Evolutionary conservation across 2,888 invertebrate genomes (phyloP), one percentile per base, ranked within the genome.

Genomic region (Colostygia pectinataria): DNA sequence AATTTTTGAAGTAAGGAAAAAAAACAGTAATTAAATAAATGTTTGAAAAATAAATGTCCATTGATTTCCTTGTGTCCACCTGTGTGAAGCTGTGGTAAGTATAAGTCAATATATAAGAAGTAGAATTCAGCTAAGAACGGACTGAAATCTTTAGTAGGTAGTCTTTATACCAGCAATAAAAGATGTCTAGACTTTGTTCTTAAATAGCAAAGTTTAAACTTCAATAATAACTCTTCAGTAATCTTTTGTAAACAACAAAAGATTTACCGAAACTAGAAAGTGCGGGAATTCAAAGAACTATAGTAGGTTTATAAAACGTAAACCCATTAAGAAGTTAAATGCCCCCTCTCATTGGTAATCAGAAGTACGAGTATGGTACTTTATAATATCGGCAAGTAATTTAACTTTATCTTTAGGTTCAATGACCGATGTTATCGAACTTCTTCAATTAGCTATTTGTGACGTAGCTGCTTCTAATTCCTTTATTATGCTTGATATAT

Each of bases 401-500:
- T 69, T 57, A 54, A 58, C 64, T 59, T 76, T 82, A 83, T 83
- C 80, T 65, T 34, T 32, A 47, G 53, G 85, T 80, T 85, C 81
- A 75, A 63, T 71, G 82, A 74, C 81, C 84, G 72, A 55, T 58
- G 65, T 76, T 84, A 85, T 83, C 85, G 54, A 65, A 68, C 67
- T 68, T 72, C 76, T 82, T 79, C 74, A 79, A 74, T 77, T 71
- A 80, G 72, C 72, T 70, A 66, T 74, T 76, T 74, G 63, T 76
- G 75, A 80, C 74, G 75, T 73, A 59, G 44, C 31, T 23, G 63
- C 57, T 62, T 65, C 53, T 54, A 55, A 54, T 55, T 43, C 51
- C 45, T 28, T 39, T 28, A 44, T 36, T 31, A 25, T 38, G 13
- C 33, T 13, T 12, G 24, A 23, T n/a, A 3, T 20, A 18, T 33